A percentile compares a stretch with the other conserved stretches of the same genome.
Evolutionary conservation across 2,797 vertebrate species (phyloP).

Genomic region (Lepidocolaptes lacrymiger): DNA sequence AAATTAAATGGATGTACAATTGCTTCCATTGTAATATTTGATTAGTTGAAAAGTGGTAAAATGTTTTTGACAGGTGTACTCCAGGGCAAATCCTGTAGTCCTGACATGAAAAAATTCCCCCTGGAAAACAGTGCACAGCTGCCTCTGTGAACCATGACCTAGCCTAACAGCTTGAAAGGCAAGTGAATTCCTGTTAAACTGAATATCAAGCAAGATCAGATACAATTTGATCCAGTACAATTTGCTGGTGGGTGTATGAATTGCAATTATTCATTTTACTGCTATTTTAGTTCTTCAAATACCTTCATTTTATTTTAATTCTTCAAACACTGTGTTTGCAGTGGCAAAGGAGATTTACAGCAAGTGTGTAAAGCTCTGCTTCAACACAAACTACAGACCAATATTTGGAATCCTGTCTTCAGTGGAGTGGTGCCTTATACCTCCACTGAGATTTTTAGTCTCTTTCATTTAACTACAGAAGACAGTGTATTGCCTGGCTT

Average conservation of each 20-base stretch:
- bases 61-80: not conserved
- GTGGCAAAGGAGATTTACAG: not conserved
- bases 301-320: not conserved
- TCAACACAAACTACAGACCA: not conserved
- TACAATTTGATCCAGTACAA: not conserved
- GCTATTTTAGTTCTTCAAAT: not conserved
- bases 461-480: not conserved
- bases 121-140: not conserved
- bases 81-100: not conserved
- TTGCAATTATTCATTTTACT: not conserved
- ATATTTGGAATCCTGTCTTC: not conserved
- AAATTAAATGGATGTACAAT: not conserved
- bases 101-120: not conserved
- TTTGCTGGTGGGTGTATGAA: not conserved
- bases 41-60: not conserved
- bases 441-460: not conserved
- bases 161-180: not conserved
- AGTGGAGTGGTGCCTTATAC: not conserved
- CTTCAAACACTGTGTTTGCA: not conserved
- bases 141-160: not conserved
- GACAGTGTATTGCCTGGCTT: not conserved
- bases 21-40: not conserved
- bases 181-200: not conserved
- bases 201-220: accelerated
- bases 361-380: not conserved